Percentiles rank a stretch among this genome's conserved stretches.
phyloP scores from a whole-genome alignment of 1,140 invertebrate genomes.

The Pachyrhynchus sulphureomaculatus region DNA sequence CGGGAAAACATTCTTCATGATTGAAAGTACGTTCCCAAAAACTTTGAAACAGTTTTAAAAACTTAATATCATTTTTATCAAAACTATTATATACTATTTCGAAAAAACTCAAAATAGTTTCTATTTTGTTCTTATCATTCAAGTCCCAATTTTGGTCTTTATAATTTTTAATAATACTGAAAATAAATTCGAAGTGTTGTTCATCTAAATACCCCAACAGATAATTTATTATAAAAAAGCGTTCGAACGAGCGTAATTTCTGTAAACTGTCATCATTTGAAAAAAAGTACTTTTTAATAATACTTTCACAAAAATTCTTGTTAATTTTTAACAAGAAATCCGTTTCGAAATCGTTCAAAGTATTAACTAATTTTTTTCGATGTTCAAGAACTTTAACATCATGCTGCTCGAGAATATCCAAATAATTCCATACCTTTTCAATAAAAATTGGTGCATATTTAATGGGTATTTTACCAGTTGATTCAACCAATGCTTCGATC shows the following conservation, averaged over 20 bases:
- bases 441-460: neutral
- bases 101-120: constrained; percentile 7
- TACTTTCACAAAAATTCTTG: neutral
- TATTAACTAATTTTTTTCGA: neutral
- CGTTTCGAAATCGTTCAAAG: neutral
- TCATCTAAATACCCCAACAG: neutral
- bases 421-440: constrained; percentile 1
- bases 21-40: constrained; percentile 16
- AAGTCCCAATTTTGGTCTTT: constrained; percentile 2
- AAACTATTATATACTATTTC: neutral
- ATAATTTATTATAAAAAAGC: constrained; percentile 10
- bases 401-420: neutral
- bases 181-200: constrained; percentile 1
- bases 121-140: neutral
- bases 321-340: neutral
- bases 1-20: constrained; percentile 1
- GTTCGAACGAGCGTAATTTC: too few species aligned
- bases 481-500: neutral
- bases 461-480: neutral
- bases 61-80: neutral
- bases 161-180: neutral
- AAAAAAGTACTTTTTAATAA: constrained; percentile 2
- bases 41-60: neutral
- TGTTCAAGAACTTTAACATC: neutral
- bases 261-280: neutral